Evolutionary conservation across 2,888 invertebrate genomes (phyloP).

Genomic region (Ptycholaimellus sp.): DNA sequence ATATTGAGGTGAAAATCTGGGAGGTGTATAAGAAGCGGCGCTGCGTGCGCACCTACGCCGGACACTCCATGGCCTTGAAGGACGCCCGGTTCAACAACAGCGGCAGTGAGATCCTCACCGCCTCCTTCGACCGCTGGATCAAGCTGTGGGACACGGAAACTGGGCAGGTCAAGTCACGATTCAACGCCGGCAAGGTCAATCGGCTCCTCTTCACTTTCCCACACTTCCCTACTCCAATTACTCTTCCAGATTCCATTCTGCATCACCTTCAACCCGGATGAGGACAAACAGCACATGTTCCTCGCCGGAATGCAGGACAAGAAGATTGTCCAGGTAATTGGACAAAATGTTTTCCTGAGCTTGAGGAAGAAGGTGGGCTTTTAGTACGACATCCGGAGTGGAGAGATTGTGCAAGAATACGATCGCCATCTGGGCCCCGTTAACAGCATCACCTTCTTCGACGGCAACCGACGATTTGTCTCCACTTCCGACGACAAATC

Average conservation of each 20-base stretch:
- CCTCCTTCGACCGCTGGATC: constrained; percentile 77
- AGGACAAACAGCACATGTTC: constrained; percentile 84
- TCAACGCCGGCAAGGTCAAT: not conserved
- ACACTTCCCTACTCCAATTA: not conserved
- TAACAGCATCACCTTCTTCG: constrained; percentile 94
- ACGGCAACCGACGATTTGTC: constrained; percentile 86
- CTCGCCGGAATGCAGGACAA: constrained; percentile 92
- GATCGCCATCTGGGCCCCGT: constrained; percentile 95
- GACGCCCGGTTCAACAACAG: constrained; percentile 84
- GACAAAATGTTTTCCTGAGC: too few relatives aligned
- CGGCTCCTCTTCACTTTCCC: not conserved
- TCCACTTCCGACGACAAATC: constrained; percentile 98
- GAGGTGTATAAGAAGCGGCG: constrained; percentile 84
- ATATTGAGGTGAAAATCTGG: constrained; percentile 47
- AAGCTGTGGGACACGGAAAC: constrained; percentile 98
- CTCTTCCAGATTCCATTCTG: constrained; percentile 95
- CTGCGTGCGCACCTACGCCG: constrained; percentile 74
- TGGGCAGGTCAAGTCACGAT: too few relatives aligned
- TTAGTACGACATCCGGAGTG: constrained; percentile 81
- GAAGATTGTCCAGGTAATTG: constrained; percentile 96
- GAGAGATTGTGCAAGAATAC: constrained; percentile 82
- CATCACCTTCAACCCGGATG: constrained; percentile 88
- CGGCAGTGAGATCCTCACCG: constrained; percentile 74
- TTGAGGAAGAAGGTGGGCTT: too few relatives aligned
- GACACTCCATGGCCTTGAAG: constrained; percentile 82